Conservation (phyloP, 2,888 invertebrate species). For the Ormyrus rosae region DNA sequence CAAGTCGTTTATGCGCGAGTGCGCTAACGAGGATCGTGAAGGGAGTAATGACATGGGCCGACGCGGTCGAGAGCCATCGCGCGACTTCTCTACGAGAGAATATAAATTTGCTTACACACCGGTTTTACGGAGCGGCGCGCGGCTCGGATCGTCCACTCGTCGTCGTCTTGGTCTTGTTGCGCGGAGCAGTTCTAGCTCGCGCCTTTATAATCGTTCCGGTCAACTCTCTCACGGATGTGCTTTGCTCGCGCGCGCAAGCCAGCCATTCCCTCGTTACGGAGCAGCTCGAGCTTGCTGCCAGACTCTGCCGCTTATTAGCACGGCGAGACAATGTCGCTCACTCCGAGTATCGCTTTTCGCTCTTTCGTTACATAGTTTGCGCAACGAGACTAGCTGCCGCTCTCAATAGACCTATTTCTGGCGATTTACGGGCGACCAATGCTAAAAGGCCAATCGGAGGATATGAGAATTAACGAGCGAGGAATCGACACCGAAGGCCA, state of each 20-base stretch:
- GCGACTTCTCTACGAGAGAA: constrained; percentile 40
- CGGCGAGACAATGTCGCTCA: constrained; percentile 47
- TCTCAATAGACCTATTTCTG: constrained; percentile 43
- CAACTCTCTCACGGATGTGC: constrained; percentile 1
- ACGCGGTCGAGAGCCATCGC: constrained; percentile 67
- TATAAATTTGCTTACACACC: constrained; percentile 70
- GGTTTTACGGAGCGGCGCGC: constrained; percentile 64
- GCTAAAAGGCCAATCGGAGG: constrained; percentile 52
- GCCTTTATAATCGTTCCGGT: constrained; percentile 30
- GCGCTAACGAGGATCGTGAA: constrained; percentile 71
- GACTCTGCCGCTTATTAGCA: constrained; percentile 42
- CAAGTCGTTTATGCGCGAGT: constrained; percentile 61
- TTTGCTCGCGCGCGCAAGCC: neutral
- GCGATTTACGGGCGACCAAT: constrained; percentile 26
- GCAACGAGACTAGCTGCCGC: neutral
- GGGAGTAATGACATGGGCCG: constrained; percentile 72
- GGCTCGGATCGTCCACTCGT: constrained; percentile 49
- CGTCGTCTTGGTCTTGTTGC: constrained; percentile 22
- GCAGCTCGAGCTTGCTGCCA: constrained; percentile 8
- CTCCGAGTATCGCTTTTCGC: constrained; percentile 26
- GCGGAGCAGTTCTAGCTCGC: neutral
- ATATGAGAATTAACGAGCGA: constrained; percentile 52
- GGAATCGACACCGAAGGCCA: constrained; percentile 54
- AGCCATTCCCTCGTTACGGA: constrained; percentile 30
- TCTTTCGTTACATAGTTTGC: neutral